Evolutionary conservation across 2,888 invertebrate genomes (phyloP).

Genomic region (Uropetala carovei): DNA sequence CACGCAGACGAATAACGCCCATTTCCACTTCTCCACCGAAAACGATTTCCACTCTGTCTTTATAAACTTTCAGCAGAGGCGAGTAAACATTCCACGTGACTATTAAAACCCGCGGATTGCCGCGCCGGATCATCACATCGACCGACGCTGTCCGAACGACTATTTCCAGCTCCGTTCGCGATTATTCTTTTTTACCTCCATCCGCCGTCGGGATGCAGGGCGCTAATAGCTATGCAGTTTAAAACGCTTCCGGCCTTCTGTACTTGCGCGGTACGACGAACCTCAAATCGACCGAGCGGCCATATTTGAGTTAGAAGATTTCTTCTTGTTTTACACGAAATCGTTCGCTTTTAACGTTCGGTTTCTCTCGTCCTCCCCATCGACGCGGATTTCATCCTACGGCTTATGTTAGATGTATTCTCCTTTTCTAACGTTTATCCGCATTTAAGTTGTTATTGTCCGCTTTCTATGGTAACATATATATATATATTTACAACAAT

Average conservation of each 20-base stretch:
- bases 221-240: constrained; percentile 18
- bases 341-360: neutral
- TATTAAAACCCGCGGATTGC: neutral
- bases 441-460: no score
- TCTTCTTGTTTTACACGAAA: neutral
- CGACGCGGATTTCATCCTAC: neutral
- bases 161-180: neutral
- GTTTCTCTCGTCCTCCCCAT: neutral
- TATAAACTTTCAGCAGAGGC: neutral
- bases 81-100: neutral
- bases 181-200: neutral
- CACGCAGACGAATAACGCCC: neutral
- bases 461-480: no score
- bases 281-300: neutral
- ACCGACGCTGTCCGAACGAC: neutral
- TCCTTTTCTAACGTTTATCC: no score
- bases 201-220: neutral
- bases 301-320: neutral
- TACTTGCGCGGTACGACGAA: neutral
- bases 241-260: neutral
- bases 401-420: no score
- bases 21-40: neutral
- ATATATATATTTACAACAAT: no score
- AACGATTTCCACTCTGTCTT: neutral
- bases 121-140: neutral